Evolutionary conservation across 2,113 vertebrate genomes (phyloP).

Genomic region (Gallinago jamesoni): DNA sequence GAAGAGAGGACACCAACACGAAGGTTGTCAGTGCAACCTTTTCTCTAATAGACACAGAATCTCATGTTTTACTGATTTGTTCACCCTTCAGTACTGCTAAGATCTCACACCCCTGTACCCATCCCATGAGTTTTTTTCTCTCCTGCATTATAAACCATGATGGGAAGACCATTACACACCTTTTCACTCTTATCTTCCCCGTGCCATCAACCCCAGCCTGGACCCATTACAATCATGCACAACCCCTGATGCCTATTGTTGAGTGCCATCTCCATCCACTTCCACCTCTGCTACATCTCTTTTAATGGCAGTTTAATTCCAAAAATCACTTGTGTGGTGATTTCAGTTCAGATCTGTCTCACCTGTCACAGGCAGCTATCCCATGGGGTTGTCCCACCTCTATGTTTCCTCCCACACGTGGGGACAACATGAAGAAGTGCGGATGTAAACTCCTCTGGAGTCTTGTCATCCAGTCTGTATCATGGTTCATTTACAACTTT

Average conservation of each 20-base stretch:
- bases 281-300: not conserved
- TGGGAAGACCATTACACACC: not conserved
- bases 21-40: not conserved
- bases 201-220: not conserved
- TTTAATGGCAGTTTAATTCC: not conserved
- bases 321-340: not conserved
- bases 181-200: not conserved
- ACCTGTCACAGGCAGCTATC: rapidly evolving
- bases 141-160: not conserved
- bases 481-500: not conserved
- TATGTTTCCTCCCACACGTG: rapidly evolving
- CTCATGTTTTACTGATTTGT: not conserved
- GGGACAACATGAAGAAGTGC: not conserved
- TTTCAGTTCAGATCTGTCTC: not conserved
- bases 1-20: not conserved
- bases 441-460: not conserved
- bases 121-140: not conserved
- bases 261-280: not conserved
- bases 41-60: not conserved
- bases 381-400: not conserved
- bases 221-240: not conserved
- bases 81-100: not conserved
- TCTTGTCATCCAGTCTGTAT: not conserved
- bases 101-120: not conserved
- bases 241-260: too few species aligned